phyloP scores from a whole-genome alignment of 2,113 vertebrate species.

The Oenanthe oenanthe region DNA sequence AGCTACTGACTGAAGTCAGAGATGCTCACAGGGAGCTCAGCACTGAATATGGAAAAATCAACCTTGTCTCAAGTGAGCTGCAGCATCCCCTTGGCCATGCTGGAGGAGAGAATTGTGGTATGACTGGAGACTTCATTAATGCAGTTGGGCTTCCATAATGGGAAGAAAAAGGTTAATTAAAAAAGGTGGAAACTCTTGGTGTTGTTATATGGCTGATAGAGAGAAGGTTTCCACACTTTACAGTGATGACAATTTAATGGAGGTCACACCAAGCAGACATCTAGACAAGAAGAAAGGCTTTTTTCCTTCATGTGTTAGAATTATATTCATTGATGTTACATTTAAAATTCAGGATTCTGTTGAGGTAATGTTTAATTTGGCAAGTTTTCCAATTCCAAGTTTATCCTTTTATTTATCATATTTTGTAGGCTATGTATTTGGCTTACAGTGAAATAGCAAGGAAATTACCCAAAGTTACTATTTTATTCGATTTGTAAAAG shows the following conservation, averaged over 20 bases:
- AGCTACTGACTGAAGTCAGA: background rate
- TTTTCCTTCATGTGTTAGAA: background rate
- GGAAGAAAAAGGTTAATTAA: background rate
- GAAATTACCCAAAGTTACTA: background rate
- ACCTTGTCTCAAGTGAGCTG: background rate
- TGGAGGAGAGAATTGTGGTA: background rate
- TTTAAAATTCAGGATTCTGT: background rate
- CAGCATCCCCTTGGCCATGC: background rate
- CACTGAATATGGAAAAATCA: background rate
- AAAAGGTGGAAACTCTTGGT: background rate
- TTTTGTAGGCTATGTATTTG: background rate
- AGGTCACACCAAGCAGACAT: background rate
- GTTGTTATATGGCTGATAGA: background rate
- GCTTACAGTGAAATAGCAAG: background rate
- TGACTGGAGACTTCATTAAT: background rate
- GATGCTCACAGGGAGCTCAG: background rate
- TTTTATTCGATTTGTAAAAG: constrained; percentile 9
- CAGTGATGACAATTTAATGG: background rate
- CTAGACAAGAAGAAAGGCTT: background rate
- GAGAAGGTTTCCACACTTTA: background rate
- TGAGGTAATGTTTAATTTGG: background rate
- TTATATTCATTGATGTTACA: background rate
- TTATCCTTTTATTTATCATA: background rate
- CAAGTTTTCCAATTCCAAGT: background rate
- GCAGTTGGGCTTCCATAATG: background rate